A percentile compares a stretch with the other conserved stretches of the same genome.
phyloP scores from a whole-genome alignment of 2,888 invertebrate genomes.

The Pollenia angustigena region DNA sequence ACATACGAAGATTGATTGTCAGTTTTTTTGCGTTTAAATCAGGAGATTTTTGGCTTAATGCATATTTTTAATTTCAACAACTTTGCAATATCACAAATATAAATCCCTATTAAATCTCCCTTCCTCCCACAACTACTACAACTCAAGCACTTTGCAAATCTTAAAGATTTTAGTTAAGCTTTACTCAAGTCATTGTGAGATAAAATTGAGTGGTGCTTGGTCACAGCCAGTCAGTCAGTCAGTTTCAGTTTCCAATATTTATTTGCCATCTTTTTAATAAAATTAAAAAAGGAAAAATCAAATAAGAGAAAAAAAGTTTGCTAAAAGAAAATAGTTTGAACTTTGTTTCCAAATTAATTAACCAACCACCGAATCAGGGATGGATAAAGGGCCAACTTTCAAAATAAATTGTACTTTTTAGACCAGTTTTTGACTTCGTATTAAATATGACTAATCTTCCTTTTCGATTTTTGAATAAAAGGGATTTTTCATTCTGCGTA shows the following conservation, averaged over 20 bases:
- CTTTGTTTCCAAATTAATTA: not conserved
- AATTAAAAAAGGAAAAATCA: conserved; percentile 6
- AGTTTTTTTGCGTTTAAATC: too few relatives aligned
- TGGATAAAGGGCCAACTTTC: too few relatives aligned
- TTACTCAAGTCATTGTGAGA: conserved; percentile 26
- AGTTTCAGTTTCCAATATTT: not conserved
- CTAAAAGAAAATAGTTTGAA: not conserved
- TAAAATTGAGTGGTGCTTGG: not conserved
- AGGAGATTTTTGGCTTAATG: too few relatives aligned
- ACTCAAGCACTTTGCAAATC: not conserved
- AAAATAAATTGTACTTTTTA: too few relatives aligned
- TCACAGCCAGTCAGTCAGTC: not conserved
- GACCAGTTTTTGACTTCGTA: too few relatives aligned
- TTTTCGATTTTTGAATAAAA: too few relatives aligned
- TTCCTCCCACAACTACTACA: not conserved
- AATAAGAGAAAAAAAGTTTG: conserved; percentile 17
- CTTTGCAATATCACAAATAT: not conserved
- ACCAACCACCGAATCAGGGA: too few relatives aligned
- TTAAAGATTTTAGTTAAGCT: conserved; percentile 1
- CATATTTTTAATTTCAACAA: too few relatives aligned
- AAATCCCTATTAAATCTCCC: not conserved
- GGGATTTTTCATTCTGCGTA: too few relatives aligned
- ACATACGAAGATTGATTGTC: too few relatives aligned
- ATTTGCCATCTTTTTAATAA: conserved; percentile 25
- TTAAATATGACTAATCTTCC: too few relatives aligned